Evolutionary conservation across 2,888 invertebrate species (phyloP), one percentile per base, ranked within the genome.

Genomic region (Lasius fuliginosus): DNA sequence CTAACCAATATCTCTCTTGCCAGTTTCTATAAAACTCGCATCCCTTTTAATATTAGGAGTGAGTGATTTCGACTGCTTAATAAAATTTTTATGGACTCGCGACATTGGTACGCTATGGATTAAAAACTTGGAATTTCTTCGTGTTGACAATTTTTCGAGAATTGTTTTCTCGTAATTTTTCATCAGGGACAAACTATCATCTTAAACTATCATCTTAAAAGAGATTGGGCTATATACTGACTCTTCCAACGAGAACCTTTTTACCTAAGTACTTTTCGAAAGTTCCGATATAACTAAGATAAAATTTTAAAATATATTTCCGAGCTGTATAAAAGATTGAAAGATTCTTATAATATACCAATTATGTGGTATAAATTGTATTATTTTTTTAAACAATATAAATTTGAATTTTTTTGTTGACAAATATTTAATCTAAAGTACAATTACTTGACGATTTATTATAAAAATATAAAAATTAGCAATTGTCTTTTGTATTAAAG

Each of bases 101-200:
- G 12, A 2, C 67, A 33, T 30, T 40, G 40, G n/a, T 46, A 12
- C 27, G 73, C 23, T 23, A 58, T 36, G 36, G 46, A 81, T 81
- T 46, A 81, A 73, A 73, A 73, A 73, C 79, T 81, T 71, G 71
- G 58, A 58, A 79, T 71, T 79, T 81, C 46, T 30, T 5, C 33
- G 60, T 42, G 74, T 73, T 73, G 73, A 73, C 73, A 81, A 73
- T 81, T 81, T 81, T 81, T 81, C 46, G 73, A 60, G 60, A 81
- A 81, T 81, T 81, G 46, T 60, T 81, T 60, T 36, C 73, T 46
- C 53, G 73, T 60, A 73, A 60, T 81, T 71, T 81, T 60, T 27
- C 36, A 79, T 71, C 42, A 60, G 71, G n/a, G 18, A 40, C 58
- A 60, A 46, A 58, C 42, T 46, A 53, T 36, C 36, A 60, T 60